phyloP scores from a whole-genome alignment of 2,797 vertebrate species.

The Mionectes olivaceus region DNA sequence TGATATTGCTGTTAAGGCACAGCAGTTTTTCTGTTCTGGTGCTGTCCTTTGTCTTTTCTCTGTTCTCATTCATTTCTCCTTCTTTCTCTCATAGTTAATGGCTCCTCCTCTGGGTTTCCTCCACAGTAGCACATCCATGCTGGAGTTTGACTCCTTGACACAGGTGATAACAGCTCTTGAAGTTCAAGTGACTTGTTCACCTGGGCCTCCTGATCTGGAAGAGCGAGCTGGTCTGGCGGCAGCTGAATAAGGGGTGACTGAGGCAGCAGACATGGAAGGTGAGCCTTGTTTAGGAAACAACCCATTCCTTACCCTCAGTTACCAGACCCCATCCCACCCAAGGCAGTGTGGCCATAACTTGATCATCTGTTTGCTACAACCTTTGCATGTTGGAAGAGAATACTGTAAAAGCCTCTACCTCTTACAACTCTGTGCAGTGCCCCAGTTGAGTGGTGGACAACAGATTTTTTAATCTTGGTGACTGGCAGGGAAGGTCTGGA shows the following conservation, averaged over 20 bases:
- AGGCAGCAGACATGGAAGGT: background rate
- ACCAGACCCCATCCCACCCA: background rate
- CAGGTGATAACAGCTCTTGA: background rate
- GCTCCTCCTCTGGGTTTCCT: background rate
- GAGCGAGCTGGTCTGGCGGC: background rate
- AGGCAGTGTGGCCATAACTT: background rate
- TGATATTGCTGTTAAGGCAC: background rate
- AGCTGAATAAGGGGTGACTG: background rate
- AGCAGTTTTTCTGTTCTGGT: background rate
- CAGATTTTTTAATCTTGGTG: background rate
- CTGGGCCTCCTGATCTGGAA: background rate
- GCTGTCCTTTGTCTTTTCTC: background rate
- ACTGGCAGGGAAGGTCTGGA: background rate
- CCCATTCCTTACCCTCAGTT: background rate
- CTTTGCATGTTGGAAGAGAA: background rate
- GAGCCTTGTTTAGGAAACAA: background rate
- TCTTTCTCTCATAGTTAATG: background rate
- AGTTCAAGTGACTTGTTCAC: background rate
- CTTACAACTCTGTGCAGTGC: background rate
- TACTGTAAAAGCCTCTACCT: background rate
- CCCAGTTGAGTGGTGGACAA: background rate
- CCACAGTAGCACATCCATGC: background rate
- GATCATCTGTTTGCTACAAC: background rate
- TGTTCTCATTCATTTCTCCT: background rate
- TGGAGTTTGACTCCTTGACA: background rate